Base-by-base conservation (phyloP, 2,888 invertebrate species). In the Caenorhabditis sp. region DNA sequence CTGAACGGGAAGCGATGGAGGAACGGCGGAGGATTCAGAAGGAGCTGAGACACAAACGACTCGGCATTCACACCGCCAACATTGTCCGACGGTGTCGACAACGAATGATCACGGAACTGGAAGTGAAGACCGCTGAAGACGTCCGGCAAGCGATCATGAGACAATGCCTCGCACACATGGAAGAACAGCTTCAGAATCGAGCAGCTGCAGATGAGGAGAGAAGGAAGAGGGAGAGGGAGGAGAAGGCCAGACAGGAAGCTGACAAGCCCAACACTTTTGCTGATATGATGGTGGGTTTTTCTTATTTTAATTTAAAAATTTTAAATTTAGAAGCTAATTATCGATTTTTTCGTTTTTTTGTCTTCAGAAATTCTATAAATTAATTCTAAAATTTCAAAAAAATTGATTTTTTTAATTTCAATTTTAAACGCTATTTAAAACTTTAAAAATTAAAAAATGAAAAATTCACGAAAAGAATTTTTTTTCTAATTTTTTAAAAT, bases 161-260 rank as follows among this genome's bases (percentile, higher is more conserved):
- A 20, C 55, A 56, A 20, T 72, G 69, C 11, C 35, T 78, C 15
- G 9, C 32, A 2, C 32, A 50, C 6, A 37, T 79, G 18, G 82
- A 79, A 15, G 64, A 69, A 11, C 18, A 44, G 35, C 13, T 79
- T 9, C 50, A 32, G 24, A 44, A 65, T 1, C 64, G 61, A 26
- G 58, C 32, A 1, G 62, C 37, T 2, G 65, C 50, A 0, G 69
- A 78, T 44, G 77, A 78, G 20, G 77, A 78, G 15, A 70, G 64
- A 37, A 28, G 67, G n/a, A 65, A 70, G 44, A 47, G 20, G n/a
- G 81, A 82, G 40, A 24, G 77, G 20, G 81, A 81, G 47, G 77
- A 82, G n/a, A 67, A 55, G 47, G 72, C 71, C 0, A 67, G 53
- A 20, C n/a, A 50, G 20, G 77, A 60, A 32, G 55, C 64, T 1